Base-by-base conservation (phyloP, 2,113 vertebrate genomes). In the Terrapene triunguis region DNA sequence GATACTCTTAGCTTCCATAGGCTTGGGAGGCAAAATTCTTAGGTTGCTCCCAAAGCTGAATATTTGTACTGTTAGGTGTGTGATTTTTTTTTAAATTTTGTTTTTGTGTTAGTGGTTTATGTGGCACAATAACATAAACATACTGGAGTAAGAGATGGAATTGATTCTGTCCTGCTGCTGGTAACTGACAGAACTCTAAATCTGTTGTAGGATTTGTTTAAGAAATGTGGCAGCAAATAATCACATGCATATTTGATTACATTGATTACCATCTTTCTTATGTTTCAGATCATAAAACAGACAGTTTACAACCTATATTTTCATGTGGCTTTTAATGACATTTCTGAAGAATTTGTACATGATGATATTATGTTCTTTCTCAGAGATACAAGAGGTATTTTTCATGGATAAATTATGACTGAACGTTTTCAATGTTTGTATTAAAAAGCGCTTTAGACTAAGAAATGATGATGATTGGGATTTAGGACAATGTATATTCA, bases 361-460 rank as follows among this genome's bases (percentile, higher is more conserved):
- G 97, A 96, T 59, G 97, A 78, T 4, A 91, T 98, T 27, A 96
- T 99, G 10, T 99, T 98, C 98, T 99, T 99, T 87, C 95, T 99
- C 82, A 98, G 99, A 96, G 99, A 98, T 57, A 98, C 97, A 12
- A 98, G 98, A 95, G 99, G 99, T 99, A 97, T 85, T 93, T 94
- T 44, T 17, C 11, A 3, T 19, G 50, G 69, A 59, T 54, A 85
- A 87, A 55, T 54, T 10, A 47, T 81, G n/a, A 25, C 22, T 81
- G 72, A n/a, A 59, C 0, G 0, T 74, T 74, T 86, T 38, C 19
- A 53, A 17, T 82, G 19, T 62, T 79, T 59, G 4, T 8, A 8
- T 42, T 51, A 13, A 80, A 53, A 47, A 86, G 12, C 35, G 54
- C 25, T 81, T 88, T 42, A 65, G 13, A 48, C 0, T 79, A 42